Conservation (phyloP, 2,888 invertebrate genomes). For the Chrysolina oricalcia region DNA sequence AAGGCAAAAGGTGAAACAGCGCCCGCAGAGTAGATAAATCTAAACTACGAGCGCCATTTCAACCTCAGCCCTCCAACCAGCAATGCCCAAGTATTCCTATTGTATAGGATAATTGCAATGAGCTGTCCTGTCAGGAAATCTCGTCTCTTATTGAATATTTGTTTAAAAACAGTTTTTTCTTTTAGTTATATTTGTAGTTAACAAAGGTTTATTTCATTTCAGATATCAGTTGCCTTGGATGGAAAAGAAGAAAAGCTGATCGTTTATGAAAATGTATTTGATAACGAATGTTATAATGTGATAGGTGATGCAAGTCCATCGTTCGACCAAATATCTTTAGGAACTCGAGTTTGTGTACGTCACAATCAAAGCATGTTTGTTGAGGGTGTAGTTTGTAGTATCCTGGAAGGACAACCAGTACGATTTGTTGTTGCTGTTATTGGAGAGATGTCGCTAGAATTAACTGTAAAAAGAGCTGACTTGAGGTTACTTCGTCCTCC, state of each 20-base stretch:
- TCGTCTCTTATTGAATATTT: too few species aligned
- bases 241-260: slow-evolving; percentile 81
- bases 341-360: slow-evolving; percentile 87
- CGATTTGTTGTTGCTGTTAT: slow-evolving; percentile 80
- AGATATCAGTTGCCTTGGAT: slow-evolving; percentile 87
- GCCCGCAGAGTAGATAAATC: too few species aligned
- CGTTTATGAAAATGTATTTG: slow-evolving; percentile 85
- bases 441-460: slow-evolving; percentile 73
- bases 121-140: too few species aligned
- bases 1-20: too few species aligned
- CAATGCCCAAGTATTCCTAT: too few species aligned
- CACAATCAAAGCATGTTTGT: slow-evolving; percentile 85
- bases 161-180: too few species aligned
- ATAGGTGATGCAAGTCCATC: slow-evolving; percentile 95
- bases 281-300: slow-evolving; percentile 87
- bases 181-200: not conserved
- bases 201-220: slow-evolving; percentile 18
- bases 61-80: too few species aligned
- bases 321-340: slow-evolving; percentile 85
- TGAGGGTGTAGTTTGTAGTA: slow-evolving; percentile 86
- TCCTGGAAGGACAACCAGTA: slow-evolving; percentile 77
- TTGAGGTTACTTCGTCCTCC: slow-evolving; percentile 93
- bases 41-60: too few species aligned
- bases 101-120: too few species aligned
- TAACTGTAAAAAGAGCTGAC: slow-evolving; percentile 91